These are phyloP conservation scores for Tetragnatha versicolor DNA, from an alignment of 1,140 invertebrate species.

Conservation along the genomic window DNA sequence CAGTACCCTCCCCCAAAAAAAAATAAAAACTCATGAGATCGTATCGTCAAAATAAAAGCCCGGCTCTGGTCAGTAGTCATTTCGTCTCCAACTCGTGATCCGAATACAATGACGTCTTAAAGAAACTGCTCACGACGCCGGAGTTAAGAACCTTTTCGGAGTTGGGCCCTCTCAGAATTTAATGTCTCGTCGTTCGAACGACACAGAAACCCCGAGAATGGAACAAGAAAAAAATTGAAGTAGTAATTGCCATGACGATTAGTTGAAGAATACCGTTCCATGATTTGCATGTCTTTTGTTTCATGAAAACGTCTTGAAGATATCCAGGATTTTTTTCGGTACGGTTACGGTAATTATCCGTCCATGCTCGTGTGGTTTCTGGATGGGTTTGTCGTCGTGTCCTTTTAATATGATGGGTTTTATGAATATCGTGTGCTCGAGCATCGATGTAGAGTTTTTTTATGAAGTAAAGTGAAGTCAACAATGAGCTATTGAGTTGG, in stretches of 20 bases:
- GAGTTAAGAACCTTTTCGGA: constrained; percentile 1
- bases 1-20: too few relatives aligned
- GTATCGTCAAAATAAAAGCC: neutral
- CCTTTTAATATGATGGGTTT: too few relatives aligned
- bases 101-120: constrained; percentile 17
- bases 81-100: neutral
- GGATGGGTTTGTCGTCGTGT: too few relatives aligned
- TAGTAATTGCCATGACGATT: constrained; percentile 8
- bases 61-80: constrained; percentile 2
- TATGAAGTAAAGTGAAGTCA: too few relatives aligned
- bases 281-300: constrained; percentile 32
- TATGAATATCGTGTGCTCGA: too few relatives aligned
- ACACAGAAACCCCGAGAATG: neutral
- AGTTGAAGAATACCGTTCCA: neutral
- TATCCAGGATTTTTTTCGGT: neutral
- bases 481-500: too few relatives aligned
- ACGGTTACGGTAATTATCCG: too few relatives aligned
- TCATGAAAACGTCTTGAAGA: neutral
- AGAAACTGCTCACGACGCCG: neutral
- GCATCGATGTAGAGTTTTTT: too few relatives aligned
- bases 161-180: constrained; percentile 5
- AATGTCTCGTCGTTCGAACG: constrained; percentile 8
- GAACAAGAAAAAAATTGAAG: neutral
- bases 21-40: neutral
- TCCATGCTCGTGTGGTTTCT: too few relatives aligned